A percentile compares a stretch with the other conserved stretches of the same genome.
Evolutionary conservation across 2,888 invertebrate genomes (phyloP).

Genomic region (Caenorhabditis sp.): DNA sequence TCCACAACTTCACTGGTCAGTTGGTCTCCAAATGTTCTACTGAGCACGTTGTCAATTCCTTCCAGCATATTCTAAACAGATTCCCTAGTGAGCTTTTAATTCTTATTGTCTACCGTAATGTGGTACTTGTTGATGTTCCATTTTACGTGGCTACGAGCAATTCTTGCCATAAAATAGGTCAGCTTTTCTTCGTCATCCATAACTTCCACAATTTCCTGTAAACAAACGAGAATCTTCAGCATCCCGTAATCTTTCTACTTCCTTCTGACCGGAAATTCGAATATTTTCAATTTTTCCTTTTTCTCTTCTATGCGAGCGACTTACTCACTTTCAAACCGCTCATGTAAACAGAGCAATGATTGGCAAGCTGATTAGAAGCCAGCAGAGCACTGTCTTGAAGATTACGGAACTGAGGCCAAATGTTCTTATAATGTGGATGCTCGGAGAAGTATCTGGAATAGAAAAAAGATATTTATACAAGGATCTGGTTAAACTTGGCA

Average conservation of each 20-base stretch:
- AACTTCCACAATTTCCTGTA: conserved; percentile 61
- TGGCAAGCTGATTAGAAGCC: conserved; percentile 67
- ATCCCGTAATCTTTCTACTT: background rate
- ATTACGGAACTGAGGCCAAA: conserved; percentile 72
- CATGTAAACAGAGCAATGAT: conserved; percentile 71
- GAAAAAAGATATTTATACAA: background rate
- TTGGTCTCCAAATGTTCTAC: conserved; percentile 48
- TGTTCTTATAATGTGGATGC: conserved; percentile 72
- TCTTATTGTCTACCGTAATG: conserved; percentile 58
- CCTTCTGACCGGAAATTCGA: conserved; percentile 18
- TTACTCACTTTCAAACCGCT: conserved; percentile 62
- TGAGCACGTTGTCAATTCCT: conserved; percentile 62
- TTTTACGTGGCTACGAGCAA: conserved; percentile 68
- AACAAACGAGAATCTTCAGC: background rate
- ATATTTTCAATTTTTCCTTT: no score
- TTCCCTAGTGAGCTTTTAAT: background rate
- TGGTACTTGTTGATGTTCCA: conserved; percentile 71
- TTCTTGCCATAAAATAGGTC: conserved; percentile 53
- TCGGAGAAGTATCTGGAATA: conserved; percentile 69
- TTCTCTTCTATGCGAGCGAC: no score
- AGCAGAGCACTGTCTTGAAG: conserved; percentile 70
- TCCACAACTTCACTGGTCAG: conserved; percentile 57
- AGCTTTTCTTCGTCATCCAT: conserved; percentile 63
- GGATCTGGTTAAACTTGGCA: conserved; percentile 13
- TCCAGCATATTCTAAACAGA: conserved; percentile 65